These are phyloP conservation scores for Drosophila saltans DNA, from an alignment of 1,140 invertebrate species.

Conservation along the genomic window DNA sequence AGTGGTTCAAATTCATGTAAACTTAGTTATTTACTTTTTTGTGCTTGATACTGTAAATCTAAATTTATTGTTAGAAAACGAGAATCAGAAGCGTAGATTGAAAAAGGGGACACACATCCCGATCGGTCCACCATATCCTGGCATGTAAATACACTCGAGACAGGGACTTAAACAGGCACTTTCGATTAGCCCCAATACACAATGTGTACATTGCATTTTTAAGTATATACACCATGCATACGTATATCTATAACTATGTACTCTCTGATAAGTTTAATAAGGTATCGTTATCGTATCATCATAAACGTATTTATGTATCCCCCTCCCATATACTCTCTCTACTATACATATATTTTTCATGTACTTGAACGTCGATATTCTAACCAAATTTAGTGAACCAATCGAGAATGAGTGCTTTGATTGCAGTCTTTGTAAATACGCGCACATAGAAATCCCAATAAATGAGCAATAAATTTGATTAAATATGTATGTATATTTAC, in stretches of 20 bases:
- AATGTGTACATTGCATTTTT: conserved; percentile 65
- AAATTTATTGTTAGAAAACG: conserved; percentile 63
- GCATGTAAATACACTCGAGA: conserved; percentile 59
- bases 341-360: conserved; percentile 25
- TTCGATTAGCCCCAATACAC: conserved; percentile 36
- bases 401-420: conserved; percentile 15
- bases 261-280: conserved; percentile 60
- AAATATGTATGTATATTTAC: conserved; percentile 41
- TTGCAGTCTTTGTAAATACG: conserved; percentile 67
- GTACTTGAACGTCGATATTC: conserved; percentile 10
- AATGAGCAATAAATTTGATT: conserved; percentile 68
- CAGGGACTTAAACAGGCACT: not conserved
- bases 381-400: not conserved
- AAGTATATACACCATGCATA: conserved; percentile 32
- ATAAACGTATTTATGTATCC: conserved; percentile 44
- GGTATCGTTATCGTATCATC: conserved; percentile 42
- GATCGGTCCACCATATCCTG: conserved; percentile 21
- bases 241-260: conserved; percentile 40
- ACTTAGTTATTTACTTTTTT: conserved; percentile 38
- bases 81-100: conserved; percentile 20
- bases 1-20: conserved; percentile 56
- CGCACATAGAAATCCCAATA: conserved; percentile 48
- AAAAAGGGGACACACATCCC: conserved; percentile 14
- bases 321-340: conserved; percentile 38
- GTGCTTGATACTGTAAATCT: conserved; percentile 53